Conservation (phyloP, 2,113 vertebrate genomes). For the Solea senegalensis region DNA sequence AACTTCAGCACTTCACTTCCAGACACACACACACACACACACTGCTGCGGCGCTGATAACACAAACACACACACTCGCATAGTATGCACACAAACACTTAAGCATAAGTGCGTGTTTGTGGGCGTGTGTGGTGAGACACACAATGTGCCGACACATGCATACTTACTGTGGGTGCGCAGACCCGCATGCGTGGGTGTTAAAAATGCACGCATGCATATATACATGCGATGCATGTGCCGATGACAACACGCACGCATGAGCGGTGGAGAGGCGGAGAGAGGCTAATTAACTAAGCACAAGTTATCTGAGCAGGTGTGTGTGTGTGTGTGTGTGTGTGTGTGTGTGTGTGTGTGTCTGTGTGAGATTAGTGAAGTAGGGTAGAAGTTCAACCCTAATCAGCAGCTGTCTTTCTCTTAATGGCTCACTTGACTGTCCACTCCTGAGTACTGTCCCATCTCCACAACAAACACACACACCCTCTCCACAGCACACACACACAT, state of each 20-base stretch:
- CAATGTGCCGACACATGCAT: background rate
- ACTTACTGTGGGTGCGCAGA: background rate
- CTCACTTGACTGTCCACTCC: conserved; percentile 47
- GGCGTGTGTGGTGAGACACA: background rate
- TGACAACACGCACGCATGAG: background rate
- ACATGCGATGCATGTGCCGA: background rate
- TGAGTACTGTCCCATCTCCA: conserved; percentile 48
- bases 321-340: conserved; percentile 17
- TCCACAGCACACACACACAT: conserved; percentile 10
- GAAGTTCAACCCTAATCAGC: conserved; percentile 53
- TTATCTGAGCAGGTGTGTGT: conserved; percentile 20
- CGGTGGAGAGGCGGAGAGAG: conserved; percentile 8
- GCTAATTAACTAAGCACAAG: conserved; percentile 36
- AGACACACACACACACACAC: conserved; percentile 20
- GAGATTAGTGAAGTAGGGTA: conserved; percentile 58
- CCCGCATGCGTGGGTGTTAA: background rate
- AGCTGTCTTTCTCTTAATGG: conserved; percentile 33
- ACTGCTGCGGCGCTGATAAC: conserved; percentile 47
- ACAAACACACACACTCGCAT: conserved; percentile 27
- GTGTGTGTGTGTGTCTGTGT: background rate
- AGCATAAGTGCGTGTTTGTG: conserved; percentile 7
- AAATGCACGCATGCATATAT: background rate
- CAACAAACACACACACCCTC: conserved; percentile 61
- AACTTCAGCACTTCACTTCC: conserved; percentile 29
- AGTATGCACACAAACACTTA: background rate